phyloP scores from a whole-genome alignment of 1,140 invertebrate species.

The Drosophila miranda region DNA sequence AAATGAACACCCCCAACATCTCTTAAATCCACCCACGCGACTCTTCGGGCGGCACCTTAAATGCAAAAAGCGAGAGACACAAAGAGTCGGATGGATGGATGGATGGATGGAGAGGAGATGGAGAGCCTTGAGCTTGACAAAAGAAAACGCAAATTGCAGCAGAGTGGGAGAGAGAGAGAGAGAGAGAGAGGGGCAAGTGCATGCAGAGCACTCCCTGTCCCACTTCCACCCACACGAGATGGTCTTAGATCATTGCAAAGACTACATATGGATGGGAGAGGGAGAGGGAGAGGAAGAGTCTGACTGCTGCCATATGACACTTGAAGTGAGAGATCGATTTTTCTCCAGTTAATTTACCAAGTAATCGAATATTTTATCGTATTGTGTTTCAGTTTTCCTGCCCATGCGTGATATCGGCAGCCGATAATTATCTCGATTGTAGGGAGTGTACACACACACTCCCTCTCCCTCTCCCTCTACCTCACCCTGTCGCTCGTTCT shows the following conservation, averaged over 20 bases:
- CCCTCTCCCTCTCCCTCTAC: constrained; percentile 13
- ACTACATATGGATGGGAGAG: too few relatives aligned
- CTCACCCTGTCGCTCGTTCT: constrained; percentile 19
- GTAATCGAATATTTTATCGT: constrained; percentile 9
- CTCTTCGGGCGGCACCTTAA: constrained; percentile 39
- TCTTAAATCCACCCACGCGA: constrained; percentile 26
- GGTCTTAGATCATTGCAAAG: background rate
- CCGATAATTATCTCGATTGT: constrained; percentile 19
- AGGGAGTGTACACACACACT: too few relatives aligned
- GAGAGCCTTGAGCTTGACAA: constrained; percentile 56
- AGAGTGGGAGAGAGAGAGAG: background rate
- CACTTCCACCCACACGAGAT: constrained; percentile 32
- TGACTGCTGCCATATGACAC: background rate
- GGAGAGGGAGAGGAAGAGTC: too few relatives aligned
- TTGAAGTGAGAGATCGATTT: background rate
- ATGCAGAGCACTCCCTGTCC: constrained; percentile 20
- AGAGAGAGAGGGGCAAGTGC: constrained; percentile 10
- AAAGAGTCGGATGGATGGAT: constrained; percentile 10
- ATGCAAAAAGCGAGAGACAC: constrained; percentile 31
- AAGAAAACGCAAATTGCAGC: constrained; percentile 35
- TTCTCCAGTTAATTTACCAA: constrained; percentile 3
- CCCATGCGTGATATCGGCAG: too few relatives aligned
- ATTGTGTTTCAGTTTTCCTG: constrained; percentile 25
- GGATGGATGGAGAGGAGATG: constrained; percentile 1
- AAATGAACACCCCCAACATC: constrained; percentile 13